These are phyloP conservation scores for Scaptomyza polygonia DNA, from an alignment of 2,888 invertebrate genomes.

Conservation along the genomic window DNA sequence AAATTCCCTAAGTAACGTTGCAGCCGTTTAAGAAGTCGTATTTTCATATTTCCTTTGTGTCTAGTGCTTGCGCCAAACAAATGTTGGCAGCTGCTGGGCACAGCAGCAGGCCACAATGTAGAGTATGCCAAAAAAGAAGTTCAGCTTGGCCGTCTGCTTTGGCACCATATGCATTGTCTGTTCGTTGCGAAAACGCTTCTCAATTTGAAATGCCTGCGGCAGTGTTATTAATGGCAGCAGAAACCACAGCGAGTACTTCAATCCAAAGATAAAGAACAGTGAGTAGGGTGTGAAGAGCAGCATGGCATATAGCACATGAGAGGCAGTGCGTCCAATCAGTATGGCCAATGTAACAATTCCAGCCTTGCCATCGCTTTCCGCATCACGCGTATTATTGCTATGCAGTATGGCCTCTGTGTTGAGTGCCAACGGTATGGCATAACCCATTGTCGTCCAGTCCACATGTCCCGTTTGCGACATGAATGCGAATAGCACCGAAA, in stretches of 20 bases:
- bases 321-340: slow-evolving; percentile 94
- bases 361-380: slow-evolving; percentile 93
- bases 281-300: slow-evolving; percentile 96
- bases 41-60: slow-evolving; percentile 16
- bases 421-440: slow-evolving; percentile 96
- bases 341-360: slow-evolving; percentile 98
- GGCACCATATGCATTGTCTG: slow-evolving; percentile 93
- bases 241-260: slow-evolving; percentile 95
- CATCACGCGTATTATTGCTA: slow-evolving; percentile 96
- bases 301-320: slow-evolving; percentile 95
- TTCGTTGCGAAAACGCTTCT: slow-evolving; percentile 92
- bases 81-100: slow-evolving; percentile 87
- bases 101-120: slow-evolving; percentile 93
- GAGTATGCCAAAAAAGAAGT: slow-evolving; percentile 95
- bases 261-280: slow-evolving; percentile 92
- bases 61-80: slow-evolving; percentile 77
- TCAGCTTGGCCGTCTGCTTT: slow-evolving; percentile 94
- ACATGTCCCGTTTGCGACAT: slow-evolving; percentile 95
- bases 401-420: slow-evolving; percentile 98
- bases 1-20: slow-evolving; percentile 71
- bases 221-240: slow-evolving; percentile 94
- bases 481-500: slow-evolving; percentile 96
- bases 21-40: slow-evolving; percentile 42
- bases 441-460: slow-evolving; percentile 96
- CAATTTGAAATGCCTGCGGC: slow-evolving; percentile 94